Conservation (phyloP, 1,140 invertebrate genomes). For the Tetramorium alpestre region DNA sequence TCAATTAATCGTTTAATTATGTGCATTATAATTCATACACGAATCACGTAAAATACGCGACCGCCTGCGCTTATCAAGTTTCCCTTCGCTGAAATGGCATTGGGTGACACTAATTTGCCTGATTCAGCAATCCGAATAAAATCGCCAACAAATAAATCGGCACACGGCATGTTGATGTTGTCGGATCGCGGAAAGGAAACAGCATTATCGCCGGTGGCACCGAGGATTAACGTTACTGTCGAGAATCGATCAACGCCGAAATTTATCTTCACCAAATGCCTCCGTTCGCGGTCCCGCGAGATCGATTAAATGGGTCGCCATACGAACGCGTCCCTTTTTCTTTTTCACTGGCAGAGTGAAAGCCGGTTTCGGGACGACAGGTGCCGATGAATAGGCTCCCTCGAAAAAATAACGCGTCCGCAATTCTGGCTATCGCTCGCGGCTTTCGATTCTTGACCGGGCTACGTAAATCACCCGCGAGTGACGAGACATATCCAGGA, state of each 20-base stretch:
- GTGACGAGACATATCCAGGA: conserved; percentile 58
- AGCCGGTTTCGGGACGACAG: conserved; percentile 39
- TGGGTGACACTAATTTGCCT: conserved; percentile 39
- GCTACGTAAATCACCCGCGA: conserved; percentile 63
- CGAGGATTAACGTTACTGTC: background rate
- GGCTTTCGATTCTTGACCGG: conserved; percentile 65
- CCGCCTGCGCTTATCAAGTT: conserved; percentile 18
- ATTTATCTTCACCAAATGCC: conserved; percentile 37
- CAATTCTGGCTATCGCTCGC: conserved; percentile 62
- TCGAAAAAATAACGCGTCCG: conserved; percentile 61
- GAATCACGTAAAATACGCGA: conserved; percentile 48
- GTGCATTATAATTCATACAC: conserved; percentile 42
- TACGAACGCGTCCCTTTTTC: conserved; percentile 30
- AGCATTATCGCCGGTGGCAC: conserved; percentile 12
- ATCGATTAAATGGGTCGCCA: conserved; percentile 51
- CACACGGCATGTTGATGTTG: background rate
- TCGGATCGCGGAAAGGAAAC: conserved; percentile 2
- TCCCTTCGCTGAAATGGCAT: background rate
- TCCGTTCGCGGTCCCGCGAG: conserved; percentile 4
- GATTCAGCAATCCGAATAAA: conserved; percentile 15
- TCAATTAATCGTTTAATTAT: conserved; percentile 60
- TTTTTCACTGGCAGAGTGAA: background rate
- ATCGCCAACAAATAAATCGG: conserved; percentile 26
- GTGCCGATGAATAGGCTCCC: conserved; percentile 46
- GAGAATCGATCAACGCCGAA: conserved; percentile 33